phyloP scores from a whole-genome alignment of 2,113 vertebrate genomes.

The Chionis minor region DNA sequence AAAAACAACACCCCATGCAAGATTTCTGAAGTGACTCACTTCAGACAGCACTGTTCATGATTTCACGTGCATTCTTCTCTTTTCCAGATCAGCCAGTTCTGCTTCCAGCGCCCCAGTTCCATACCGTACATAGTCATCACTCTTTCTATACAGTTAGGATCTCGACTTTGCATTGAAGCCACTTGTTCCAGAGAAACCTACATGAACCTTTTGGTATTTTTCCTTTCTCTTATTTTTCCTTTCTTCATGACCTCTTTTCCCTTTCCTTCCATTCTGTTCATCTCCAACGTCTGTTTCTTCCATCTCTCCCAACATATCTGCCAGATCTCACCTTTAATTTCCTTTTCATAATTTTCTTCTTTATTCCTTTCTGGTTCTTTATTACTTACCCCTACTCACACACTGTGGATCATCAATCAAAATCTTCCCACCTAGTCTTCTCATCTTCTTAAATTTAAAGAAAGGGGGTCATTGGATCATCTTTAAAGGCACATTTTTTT shows the following conservation, averaged over 20 bases:
- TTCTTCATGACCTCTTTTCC: background rate
- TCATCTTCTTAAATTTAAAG: background rate
- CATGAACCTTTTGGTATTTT: background rate
- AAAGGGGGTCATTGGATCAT: background rate
- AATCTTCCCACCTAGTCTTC: background rate
- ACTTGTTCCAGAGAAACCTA: background rate
- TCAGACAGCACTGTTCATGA: background rate
- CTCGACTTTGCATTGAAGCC: background rate
- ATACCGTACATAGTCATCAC: background rate
- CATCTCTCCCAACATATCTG: background rate
- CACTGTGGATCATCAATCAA: background rate
- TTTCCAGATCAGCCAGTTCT: background rate
- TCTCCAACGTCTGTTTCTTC: background rate
- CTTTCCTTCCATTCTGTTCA: background rate
- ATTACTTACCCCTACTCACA: background rate
- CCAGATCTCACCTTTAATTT: slow-evolving; percentile 12
- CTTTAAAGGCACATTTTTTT: background rate
- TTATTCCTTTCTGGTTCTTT: background rate
- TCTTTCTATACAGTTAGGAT: background rate
- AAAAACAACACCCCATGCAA: background rate
- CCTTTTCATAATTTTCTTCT: background rate
- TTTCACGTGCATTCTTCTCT: background rate
- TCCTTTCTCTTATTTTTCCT: background rate
- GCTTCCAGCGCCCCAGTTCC: background rate
- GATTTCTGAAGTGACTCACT: background rate